A percentile compares a stretch with the other conserved stretches of the same genome.
Evolutionary conservation across 2,797 vertebrate species (phyloP).

Genomic region (Rhinogobio ventralis): DNA sequence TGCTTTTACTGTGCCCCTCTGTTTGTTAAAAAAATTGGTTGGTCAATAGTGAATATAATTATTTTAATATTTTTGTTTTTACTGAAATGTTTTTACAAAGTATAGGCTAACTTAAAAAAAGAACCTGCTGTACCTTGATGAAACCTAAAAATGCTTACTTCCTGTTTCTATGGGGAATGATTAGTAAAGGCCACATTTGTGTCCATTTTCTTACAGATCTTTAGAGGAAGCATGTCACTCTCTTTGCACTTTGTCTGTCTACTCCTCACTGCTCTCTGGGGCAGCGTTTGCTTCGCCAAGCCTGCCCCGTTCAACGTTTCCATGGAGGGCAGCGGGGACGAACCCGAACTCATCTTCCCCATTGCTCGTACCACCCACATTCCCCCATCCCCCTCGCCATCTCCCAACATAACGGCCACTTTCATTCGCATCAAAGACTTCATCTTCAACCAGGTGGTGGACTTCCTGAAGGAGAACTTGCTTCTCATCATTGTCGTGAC

Average conservation of each 20-base stretch:
- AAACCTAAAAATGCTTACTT: neutral
- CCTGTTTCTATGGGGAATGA: neutral
- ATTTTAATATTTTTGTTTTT: neutral
- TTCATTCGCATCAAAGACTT: constrained; percentile 84
- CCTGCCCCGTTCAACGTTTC: constrained; percentile 76
- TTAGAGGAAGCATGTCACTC: constrained; percentile 69
- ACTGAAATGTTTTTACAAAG: neutral
- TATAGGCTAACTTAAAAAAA: neutral
- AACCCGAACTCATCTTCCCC: constrained; percentile 78
- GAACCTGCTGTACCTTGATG: neutral
- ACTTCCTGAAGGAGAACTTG: constrained; percentile 90
- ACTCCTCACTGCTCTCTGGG: constrained; percentile 71
- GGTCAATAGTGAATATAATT: neutral
- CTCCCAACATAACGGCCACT: constrained; percentile 76
- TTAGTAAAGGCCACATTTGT: neutral
- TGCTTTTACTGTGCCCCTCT: neutral
- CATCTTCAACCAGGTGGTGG: constrained; percentile 84
- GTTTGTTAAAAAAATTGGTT: neutral
- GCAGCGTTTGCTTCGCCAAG: constrained; percentile 59
- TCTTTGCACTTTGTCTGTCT: constrained; percentile 64
- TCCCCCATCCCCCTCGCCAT: constrained; percentile 63
- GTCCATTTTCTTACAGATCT: constrained; percentile 63
- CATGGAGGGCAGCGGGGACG: constrained; percentile 86
- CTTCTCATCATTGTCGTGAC: constrained; percentile 92
- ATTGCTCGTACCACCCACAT: constrained; percentile 71